phyloP scores from a whole-genome alignment of 2,797 vertebrate genomes.

The Channa striata region DNA sequence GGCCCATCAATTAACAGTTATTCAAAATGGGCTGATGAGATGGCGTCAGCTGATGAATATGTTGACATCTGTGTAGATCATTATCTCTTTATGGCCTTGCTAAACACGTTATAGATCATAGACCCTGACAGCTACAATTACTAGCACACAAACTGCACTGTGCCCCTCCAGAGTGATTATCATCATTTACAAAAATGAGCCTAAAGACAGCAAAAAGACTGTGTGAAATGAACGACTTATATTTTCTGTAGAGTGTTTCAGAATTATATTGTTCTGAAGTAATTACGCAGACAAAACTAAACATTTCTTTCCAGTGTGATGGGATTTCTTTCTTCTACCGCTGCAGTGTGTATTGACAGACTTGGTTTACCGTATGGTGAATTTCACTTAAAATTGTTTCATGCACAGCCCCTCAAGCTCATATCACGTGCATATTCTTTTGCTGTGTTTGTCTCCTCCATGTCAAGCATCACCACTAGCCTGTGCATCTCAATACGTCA shows the following conservation, averaged over 20 bases:
- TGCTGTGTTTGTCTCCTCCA: constrained; percentile 67
- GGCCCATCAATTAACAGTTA: constrained; percentile 62
- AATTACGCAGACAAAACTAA: constrained; percentile 41
- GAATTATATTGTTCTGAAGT: constrained; percentile 44
- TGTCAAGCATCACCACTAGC: constrained; percentile 34
- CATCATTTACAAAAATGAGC: constrained; percentile 51
- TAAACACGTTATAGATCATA: constrained; percentile 76
- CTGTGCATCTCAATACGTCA: constrained; percentile 12
- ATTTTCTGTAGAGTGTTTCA: constrained; percentile 22
- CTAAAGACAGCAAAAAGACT: constrained; percentile 46
- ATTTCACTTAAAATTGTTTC: constrained; percentile 55
- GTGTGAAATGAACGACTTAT: constrained; percentile 9
- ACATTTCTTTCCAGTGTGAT: constrained; percentile 47
- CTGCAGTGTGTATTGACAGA: constrained; percentile 32
- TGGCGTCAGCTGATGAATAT: constrained; percentile 67
- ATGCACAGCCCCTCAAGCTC: constrained; percentile 25
- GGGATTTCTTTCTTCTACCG: constrained; percentile 25
- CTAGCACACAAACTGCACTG: constrained; percentile 42
- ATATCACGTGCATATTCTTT: constrained; percentile 51
- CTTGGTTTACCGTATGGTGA: constrained; percentile 28
- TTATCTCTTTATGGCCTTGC: constrained; percentile 69
- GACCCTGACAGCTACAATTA: constrained; percentile 69
- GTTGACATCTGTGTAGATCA: constrained; percentile 73
- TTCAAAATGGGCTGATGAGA: constrained; percentile 58
- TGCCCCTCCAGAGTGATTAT: constrained; percentile 47